A percentile compares a stretch with the other conserved stretches of the same genome.
Evolutionary conservation across 2,888 invertebrate species (phyloP).

Genomic region (Melieria omissa): DNA sequence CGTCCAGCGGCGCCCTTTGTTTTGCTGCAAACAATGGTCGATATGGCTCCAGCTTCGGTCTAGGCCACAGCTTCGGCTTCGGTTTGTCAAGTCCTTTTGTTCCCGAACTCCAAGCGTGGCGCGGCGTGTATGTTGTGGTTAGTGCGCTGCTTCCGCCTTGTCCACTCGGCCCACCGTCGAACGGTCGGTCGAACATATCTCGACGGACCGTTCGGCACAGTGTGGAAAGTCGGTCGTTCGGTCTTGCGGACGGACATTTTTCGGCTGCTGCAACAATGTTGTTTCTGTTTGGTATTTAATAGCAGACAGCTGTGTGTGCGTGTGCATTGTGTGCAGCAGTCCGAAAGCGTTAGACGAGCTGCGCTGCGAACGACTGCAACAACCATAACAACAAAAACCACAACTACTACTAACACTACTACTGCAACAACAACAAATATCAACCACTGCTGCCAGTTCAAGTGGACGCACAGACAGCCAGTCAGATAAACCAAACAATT

Average conservation of each 20-base stretch:
- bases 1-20: constrained; percentile 31
- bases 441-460: too few species aligned
- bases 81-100: constrained; percentile 37
- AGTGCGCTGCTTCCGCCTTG: too few species aligned
- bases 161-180: too few species aligned
- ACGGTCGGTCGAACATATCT: too few species aligned
- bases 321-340: not conserved
- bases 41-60: too few species aligned
- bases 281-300: not conserved
- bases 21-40: constrained; percentile 28
- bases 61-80: not conserved
- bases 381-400: not conserved
- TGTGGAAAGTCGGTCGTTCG: constrained; percentile 36
- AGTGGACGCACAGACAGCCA: too few species aligned
- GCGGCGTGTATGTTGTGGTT: not conserved
- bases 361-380: constrained; percentile 28
- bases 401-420: too few species aligned
- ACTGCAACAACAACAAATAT: too few species aligned
- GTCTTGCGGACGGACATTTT: constrained; percentile 23
- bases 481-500: too few species aligned
- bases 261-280: not conserved
- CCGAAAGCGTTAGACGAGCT: constrained; percentile 14
- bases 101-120: constrained; percentile 24
- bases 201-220: too few species aligned
- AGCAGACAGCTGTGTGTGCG: constrained; percentile 33